Conservation (phyloP, 2,113 vertebrate genomes). For the Lasiurus cinereus region DNA sequence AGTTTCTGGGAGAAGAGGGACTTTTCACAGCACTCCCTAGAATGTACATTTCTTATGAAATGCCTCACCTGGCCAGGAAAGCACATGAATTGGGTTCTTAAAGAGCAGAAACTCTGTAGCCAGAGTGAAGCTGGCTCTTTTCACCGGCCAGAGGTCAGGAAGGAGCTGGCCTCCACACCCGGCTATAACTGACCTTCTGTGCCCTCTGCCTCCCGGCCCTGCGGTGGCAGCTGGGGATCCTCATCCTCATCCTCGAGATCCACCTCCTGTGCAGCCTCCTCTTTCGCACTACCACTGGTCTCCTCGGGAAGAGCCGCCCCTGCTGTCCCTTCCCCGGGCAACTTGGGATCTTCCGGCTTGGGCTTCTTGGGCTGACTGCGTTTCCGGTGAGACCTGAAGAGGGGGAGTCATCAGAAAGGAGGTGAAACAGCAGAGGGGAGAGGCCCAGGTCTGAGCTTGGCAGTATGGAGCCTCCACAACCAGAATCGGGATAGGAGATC, state of each 20-base stretch:
- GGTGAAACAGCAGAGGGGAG: background rate
- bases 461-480: background rate
- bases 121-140: constrained; percentile 59
- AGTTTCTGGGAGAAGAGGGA: constrained; percentile 58
- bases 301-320: constrained; percentile 90
- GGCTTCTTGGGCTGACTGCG: constrained; percentile 93
- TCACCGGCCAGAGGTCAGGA: background rate
- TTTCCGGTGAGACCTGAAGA: constrained; percentile 93
- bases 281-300: constrained; percentile 87
- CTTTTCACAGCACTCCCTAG: background rate
- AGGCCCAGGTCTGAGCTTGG: background rate
- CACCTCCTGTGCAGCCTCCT: constrained; percentile 84
- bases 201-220: constrained; percentile 77
- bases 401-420: constrained; percentile 44
- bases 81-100: constrained; percentile 55
- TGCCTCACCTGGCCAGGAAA: constrained; percentile 64
- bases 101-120: constrained; percentile 64
- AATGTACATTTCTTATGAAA: constrained; percentile 59
- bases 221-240: background rate
- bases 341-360: constrained; percentile 95
- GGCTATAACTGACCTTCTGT: constrained; percentile 84
- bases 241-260: constrained; percentile 88
- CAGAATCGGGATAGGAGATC: background rate
- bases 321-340: constrained; percentile 89
- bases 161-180: background rate